These are phyloP conservation scores for Cephus runcator DNA, from an alignment of 2,888 invertebrate genomes.

Conservation along the genomic window DNA sequence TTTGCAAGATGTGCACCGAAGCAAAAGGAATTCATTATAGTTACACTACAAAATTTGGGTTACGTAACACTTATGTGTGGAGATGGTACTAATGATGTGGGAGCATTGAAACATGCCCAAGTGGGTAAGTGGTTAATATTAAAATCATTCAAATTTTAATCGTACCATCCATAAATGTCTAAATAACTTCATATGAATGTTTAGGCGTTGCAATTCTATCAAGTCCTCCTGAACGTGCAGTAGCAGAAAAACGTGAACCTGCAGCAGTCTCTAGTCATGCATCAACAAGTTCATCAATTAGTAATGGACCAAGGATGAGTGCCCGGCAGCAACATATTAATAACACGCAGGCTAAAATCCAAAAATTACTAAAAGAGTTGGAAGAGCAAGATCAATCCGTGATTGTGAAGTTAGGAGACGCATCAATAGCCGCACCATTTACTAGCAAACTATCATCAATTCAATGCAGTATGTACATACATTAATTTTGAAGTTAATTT, in stretches of 20 bases:
- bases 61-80: conserved; percentile 98
- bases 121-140: conserved; percentile 70
- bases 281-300: conserved; percentile 23
- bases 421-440: conserved; percentile 98
- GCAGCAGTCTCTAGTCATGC: conserved; percentile 11
- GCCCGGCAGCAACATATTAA: conserved; percentile 44
- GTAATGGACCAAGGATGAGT: conserved; percentile 40
- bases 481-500: not conserved
- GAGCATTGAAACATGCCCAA: conserved; percentile 97
- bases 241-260: conserved; percentile 34
- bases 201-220: conserved; percentile 91
- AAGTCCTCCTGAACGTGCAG: conserved; percentile 76
- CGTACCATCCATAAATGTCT: not conserved
- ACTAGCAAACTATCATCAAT: conserved; percentile 97
- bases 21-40: conserved; percentile 96
- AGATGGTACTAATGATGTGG: conserved; percentile 99
- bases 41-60: conserved; percentile 87
- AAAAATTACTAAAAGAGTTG: conserved; percentile 83
- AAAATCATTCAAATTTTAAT: not conserved
- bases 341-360: conserved; percentile 67
- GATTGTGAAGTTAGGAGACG: conserved; percentile 96
- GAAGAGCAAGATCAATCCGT: conserved; percentile 89
- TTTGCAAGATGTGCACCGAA: conserved; percentile 98
- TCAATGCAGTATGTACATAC: conserved; percentile 81
- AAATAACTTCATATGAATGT: conserved; percentile 14